These are phyloP conservation scores for Campodea augens DNA, from an alignment of 1,140 invertebrate genomes.

Conservation along the genomic window DNA sequence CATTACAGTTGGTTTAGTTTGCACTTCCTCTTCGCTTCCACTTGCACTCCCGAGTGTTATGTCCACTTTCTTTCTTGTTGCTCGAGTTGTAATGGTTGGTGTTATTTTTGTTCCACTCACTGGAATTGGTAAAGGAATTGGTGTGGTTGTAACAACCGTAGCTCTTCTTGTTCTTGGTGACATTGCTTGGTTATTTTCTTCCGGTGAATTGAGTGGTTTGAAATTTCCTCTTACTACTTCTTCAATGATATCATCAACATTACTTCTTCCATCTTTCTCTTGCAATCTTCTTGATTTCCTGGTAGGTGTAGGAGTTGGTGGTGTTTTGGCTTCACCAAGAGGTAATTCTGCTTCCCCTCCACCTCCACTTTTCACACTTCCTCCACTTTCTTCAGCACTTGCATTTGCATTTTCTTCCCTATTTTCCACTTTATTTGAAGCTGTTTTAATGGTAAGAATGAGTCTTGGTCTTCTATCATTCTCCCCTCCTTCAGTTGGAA, in stretches of 20 bases:
- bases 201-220: conserved; percentile 1
- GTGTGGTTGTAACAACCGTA: not conserved
- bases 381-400: not conserved
- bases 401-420: conserved; percentile 33
- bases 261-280: conserved; percentile 53
- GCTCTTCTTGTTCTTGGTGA: not conserved
- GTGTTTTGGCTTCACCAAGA: not conserved
- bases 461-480: conserved; percentile 2
- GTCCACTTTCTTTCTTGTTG: not conserved
- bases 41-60: not conserved
- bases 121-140: conserved; percentile 3
- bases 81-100: conserved; percentile 13
- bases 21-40: not conserved
- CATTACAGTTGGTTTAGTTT: not conserved
- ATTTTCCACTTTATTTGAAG: conserved; percentile 2
- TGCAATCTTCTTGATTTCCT: conserved; percentile 55
- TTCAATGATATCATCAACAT: conserved; percentile 67
- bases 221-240: conserved; percentile 47
- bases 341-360: not conserved
- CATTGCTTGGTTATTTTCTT: conserved; percentile 1
- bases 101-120: no score
- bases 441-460: conserved; percentile 1
- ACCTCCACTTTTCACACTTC: not conserved
- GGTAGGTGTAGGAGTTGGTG: conserved; percentile 24
- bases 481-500: not conserved